phyloP scores from a whole-genome alignment of 2,113 vertebrate species.

The Tringa solitaria region DNA sequence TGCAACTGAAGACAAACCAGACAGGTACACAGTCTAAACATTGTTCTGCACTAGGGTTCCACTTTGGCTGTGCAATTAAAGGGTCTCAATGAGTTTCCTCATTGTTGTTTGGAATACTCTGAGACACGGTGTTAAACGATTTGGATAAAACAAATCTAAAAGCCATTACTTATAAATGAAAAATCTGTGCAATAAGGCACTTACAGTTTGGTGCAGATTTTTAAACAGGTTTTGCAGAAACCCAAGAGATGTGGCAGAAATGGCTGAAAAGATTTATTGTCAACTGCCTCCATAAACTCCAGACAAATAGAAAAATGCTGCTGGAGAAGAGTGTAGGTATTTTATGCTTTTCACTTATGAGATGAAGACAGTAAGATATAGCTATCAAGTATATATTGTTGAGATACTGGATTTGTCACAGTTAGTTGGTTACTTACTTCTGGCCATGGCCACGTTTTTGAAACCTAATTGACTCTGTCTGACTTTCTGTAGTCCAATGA shows the following conservation, averaged over 20 bases:
- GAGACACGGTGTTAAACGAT: not conserved
- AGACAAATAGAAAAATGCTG: not conserved
- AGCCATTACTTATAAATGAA: not conserved
- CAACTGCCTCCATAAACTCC: not conserved
- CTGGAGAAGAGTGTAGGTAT: not conserved
- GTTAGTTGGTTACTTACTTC: not conserved
- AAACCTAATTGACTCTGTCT: not conserved
- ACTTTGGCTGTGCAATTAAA: not conserved
- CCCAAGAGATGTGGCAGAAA: not conserved
- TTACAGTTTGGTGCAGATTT: not conserved
- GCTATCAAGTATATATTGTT: not conserved
- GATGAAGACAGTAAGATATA: not conserved
- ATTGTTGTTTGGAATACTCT: not conserved
- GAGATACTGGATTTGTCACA: accelerated
- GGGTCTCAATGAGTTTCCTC: not conserved
- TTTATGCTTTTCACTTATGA: not conserved
- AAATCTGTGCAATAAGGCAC: not conserved
- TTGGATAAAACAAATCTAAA: not conserved
- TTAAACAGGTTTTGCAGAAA: not conserved
- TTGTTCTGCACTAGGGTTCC: not conserved
- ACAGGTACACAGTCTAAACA: not conserved
- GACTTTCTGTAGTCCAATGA: not conserved
- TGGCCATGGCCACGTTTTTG: accelerated
- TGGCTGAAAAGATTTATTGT: not conserved
- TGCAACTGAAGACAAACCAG: not conserved